A percentile compares a stretch with the other conserved stretches of the same genome.
Evolutionary conservation across 1,140 invertebrate species (phyloP).

Genomic region (Ceratina japonica): DNA sequence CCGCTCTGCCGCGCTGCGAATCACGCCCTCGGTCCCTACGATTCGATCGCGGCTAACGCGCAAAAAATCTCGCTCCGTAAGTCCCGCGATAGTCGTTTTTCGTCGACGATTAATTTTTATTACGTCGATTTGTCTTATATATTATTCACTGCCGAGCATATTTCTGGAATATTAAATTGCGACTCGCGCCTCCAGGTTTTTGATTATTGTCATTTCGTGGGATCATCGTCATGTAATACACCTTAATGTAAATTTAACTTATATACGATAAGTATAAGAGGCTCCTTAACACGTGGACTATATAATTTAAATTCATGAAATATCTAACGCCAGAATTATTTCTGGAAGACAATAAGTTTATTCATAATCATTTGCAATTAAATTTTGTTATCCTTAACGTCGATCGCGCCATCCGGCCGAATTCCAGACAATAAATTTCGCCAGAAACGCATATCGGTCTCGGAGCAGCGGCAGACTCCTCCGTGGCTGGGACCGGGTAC

Average conservation of each 20-base stretch:
- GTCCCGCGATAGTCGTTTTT: background rate
- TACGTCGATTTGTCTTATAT: background rate
- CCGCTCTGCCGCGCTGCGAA: conserved; percentile 20
- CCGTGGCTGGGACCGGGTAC: background rate
- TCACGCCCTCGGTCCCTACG: conserved; percentile 54
- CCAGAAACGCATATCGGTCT: background rate
- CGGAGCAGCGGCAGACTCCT: too few species aligned
- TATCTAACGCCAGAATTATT: too few species aligned
- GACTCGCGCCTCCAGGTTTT: too few species aligned
- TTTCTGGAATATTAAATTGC: too few species aligned
- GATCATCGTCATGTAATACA: too few species aligned
- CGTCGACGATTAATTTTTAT: background rate
- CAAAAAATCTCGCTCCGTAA: conserved; percentile 7
- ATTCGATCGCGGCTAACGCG: conserved; percentile 39
- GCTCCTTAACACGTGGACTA: too few species aligned
- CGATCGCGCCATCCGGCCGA: background rate
- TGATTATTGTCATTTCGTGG: too few species aligned
- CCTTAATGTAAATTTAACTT: too few species aligned
- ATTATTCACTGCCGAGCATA: too few species aligned
- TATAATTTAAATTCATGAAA: too few species aligned
- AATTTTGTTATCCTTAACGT: too few species aligned
- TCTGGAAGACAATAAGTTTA: background rate
- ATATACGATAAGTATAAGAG: too few species aligned
- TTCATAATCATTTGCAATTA: background rate
- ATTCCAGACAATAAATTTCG: background rate